phyloP scores from a whole-genome alignment of 23 tunicate species.

The Oikopleura albicans region DNA sequence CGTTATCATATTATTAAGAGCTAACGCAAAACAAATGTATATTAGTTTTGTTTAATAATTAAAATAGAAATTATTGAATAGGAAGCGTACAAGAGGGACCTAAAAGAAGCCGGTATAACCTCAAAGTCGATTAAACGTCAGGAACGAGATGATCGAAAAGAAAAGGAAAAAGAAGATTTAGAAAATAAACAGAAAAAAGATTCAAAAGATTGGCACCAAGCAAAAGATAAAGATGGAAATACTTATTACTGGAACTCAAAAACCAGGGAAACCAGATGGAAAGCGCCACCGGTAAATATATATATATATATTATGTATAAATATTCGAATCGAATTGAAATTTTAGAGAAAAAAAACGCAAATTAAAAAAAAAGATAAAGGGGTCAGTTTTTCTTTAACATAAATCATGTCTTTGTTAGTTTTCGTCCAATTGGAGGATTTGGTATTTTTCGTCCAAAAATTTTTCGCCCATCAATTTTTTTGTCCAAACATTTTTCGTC shows the following conservation, averaged over 20 bases:
- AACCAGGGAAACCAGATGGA: background rate
- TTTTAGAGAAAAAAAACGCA: too few species aligned
- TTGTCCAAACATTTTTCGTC: too few species aligned
- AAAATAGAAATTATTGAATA: background rate
- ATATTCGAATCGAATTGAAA: too few species aligned
- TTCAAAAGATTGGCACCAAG: background rate
- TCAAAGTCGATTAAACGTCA: background rate
- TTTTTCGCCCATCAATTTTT: too few species aligned
- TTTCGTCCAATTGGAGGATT: too few species aligned
- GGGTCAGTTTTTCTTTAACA: too few species aligned
- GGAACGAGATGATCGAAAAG: background rate
- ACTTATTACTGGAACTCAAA: background rate
- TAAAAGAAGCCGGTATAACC: background rate
- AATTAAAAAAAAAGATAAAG: too few species aligned
- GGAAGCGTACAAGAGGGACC: background rate
- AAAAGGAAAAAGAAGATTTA: background rate
- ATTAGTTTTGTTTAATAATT: too few species aligned
- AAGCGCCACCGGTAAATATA: background rate
- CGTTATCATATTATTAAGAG: too few species aligned
- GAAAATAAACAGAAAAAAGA: background rate
- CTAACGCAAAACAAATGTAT: too few species aligned
- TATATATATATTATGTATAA: background rate
- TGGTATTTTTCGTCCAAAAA: too few species aligned
- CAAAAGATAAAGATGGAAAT: background rate
- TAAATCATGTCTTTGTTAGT: too few species aligned